Percentiles rank a stretch among this genome's conserved stretches.
Evolutionary conservation across 1,140 invertebrate species (phyloP).

Genomic region (Papilio aristodemus): DNA sequence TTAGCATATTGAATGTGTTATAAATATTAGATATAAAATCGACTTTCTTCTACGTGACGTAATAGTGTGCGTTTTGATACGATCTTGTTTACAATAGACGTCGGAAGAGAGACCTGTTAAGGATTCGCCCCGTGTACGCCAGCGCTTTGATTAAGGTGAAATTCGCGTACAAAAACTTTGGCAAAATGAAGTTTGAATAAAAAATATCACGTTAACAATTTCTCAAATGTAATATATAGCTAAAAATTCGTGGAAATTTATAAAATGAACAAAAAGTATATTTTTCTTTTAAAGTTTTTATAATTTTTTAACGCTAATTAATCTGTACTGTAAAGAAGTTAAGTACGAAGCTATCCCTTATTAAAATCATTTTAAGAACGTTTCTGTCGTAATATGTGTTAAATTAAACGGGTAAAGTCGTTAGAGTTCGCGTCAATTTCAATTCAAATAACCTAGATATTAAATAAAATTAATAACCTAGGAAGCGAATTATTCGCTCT

Average conservation of each 20-base stretch:
- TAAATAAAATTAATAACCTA: background rate
- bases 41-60: slow-evolving; percentile 65
- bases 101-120: slow-evolving; percentile 58
- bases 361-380: too few species aligned
- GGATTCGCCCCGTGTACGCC: slow-evolving; percentile 45
- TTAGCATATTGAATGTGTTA: slow-evolving; percentile 46
- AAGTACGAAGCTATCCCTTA: too few species aligned
- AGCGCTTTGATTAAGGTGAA: slow-evolving; percentile 1
- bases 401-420: too few species aligned
- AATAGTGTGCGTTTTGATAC: slow-evolving; percentile 59
- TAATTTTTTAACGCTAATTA: too few species aligned
- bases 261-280: too few species aligned
- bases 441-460: background rate
- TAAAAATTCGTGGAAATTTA: too few species aligned
- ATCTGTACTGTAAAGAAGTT: too few species aligned
- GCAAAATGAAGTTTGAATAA: background rate
- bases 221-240: too few species aligned
- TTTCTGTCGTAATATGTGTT: too few species aligned
- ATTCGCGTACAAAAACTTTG: background rate
- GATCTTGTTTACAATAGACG: slow-evolving; percentile 61
- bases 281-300: too few species aligned
- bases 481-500: background rate
- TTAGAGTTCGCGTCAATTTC: too few species aligned
- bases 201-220: too few species aligned
- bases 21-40: slow-evolving; percentile 19